A percentile compares a stretch with the other conserved stretches of the same genome.
Evolutionary conservation across 2,797 vertebrate species (phyloP).

Genomic region (Gymnoscopelus microlampas): DNA sequence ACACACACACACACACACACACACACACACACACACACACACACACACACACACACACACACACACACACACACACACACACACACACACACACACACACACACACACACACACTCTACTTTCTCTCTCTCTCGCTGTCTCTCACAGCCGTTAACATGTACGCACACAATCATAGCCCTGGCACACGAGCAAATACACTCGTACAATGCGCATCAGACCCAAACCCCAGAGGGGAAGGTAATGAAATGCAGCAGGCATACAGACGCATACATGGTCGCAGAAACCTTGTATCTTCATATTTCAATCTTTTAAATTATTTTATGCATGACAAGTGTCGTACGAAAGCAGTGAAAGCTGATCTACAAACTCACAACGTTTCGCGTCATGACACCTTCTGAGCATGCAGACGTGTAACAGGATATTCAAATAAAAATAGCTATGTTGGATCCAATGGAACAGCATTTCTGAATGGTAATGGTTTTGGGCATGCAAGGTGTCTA

Average conservation of each 20-base stretch:
- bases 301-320: not conserved
- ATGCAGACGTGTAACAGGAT: too few relatives aligned
- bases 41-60: conserved; percentile 1
- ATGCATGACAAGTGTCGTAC: not conserved
- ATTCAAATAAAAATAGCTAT: too few relatives aligned
- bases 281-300: too few relatives aligned
- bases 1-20: conserved; percentile 5
- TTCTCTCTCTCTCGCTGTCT: not conserved
- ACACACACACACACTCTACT: not conserved
- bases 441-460: too few relatives aligned
- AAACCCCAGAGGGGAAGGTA: too few relatives aligned
- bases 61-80: not conserved
- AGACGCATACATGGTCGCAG: too few relatives aligned
- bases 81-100: not conserved
- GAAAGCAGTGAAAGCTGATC: not conserved
- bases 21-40: not conserved
- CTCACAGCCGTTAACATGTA: not conserved
- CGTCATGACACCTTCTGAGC: too few relatives aligned
- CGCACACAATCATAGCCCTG: not conserved
- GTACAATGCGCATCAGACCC: too few relatives aligned
- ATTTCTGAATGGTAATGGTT: too few relatives aligned
- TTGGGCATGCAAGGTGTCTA: too few relatives aligned
- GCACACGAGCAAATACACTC: not conserved
- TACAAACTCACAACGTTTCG: too few relatives aligned
- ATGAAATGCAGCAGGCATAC: too few relatives aligned